Evolutionary conservation across 2,113 vertebrate species (phyloP), one percentile per base, ranked within the genome.

Genomic region (Dasypus novemcinctus): DNA sequence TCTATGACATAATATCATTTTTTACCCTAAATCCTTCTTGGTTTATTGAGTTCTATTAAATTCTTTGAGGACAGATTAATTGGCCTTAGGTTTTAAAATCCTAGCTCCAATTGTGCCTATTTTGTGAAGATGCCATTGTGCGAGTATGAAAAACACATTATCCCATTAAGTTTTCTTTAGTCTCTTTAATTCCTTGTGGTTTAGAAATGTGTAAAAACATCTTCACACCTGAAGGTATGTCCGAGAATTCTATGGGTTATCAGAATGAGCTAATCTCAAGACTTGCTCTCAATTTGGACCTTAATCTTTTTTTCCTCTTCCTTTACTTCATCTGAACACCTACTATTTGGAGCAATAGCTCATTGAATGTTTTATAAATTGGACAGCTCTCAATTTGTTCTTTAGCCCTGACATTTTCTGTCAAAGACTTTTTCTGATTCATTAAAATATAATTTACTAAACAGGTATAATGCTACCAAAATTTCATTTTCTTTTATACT

Each of bases 401-500:
- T 52, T 96, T 59, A 64, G 52, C 21, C 29, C 46, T 94, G 41
- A 69, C 38, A 92, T 91, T 91, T 96, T 86, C 57, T 87, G 59
- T 87, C n/a, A 91, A 83, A 46, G 64, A 69, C 46, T 90, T 74
- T 87, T 90, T 61, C 61, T 86, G 63, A 91, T 92, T 96, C 25
- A 57, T 87, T 86, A 80, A 68, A 76, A 27, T 43, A 68, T 63
- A 64, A 66, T 64, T 82, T 87, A 64, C 4, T 87, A 78, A 80
- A 96, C 61, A 54, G 20, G 36, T 46, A n/a, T 72, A 78, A 46
- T 72, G 5, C 84, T 71, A 84, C 38, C 33, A 29, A 68, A 38
- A 54, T 87, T 94, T 90, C 17, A 43, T 93, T 95, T 95, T 94
- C 43, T 88, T 78, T 79, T 74, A n/a, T 69, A 71, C 33, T 41